phyloP scores from a whole-genome alignment of 2,113 vertebrate species.

The Cryptomyrus ogoouensis region DNA sequence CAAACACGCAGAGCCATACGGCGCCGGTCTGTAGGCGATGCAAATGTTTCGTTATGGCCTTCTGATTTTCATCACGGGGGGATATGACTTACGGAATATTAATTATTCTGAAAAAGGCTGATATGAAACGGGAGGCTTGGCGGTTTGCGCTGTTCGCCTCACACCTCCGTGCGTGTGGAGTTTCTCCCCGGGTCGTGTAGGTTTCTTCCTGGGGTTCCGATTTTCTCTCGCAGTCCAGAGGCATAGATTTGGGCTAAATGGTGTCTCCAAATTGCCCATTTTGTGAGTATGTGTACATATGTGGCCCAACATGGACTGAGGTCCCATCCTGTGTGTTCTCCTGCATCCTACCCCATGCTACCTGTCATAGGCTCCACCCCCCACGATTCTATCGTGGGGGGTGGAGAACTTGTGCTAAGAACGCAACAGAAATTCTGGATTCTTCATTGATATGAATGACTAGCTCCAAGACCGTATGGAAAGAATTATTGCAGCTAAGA shows the following conservation, averaged over 20 bases:
- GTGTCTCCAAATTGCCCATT: not conserved
- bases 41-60: slow-evolving; percentile 4
- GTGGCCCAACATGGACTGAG: not conserved
- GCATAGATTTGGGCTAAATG: not conserved
- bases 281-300: not conserved
- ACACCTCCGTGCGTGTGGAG: not conserved
- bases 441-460: not conserved
- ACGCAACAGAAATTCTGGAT: not conserved
- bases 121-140: not conserved
- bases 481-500: not conserved
- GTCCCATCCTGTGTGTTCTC: not conserved
- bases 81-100: not conserved
- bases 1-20: not conserved
- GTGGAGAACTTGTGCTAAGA: not conserved
- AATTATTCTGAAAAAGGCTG: not conserved
- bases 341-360: not conserved
- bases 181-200: not conserved
- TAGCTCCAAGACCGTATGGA: not conserved
- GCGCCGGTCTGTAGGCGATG: not conserved
- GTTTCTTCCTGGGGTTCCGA: not conserved
- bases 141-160: not conserved
- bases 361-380: not conserved
- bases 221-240: not conserved
- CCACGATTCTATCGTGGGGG: not conserved
- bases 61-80: not conserved